Evolutionary conservation across 2,113 vertebrate genomes (phyloP).

Genomic region (cattle (Bos taurus)): ARS-UCD2.0 NC_037332.1:104258001-104258500

Average conservation of each 20-base stretch:
- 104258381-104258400: background rate
- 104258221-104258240: background rate
- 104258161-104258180: background rate
- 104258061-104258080: background rate
- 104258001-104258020: background rate
- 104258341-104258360: rapidly evolving
- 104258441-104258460: background rate
- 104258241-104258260: background rate
- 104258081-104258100: background rate
- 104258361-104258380: background rate
- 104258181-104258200: background rate
- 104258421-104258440: background rate
- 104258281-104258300: background rate
- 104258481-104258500: background rate
- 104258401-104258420: background rate
- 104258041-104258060: too few relatives aligned
- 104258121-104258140: background rate
- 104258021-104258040: background rate
- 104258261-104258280: background rate
- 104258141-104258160: background rate
- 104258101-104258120: background rate
- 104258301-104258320: background rate
- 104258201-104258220: background rate
- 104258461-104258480: background rate
- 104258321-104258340: background rate